Base-by-base conservation (phyloP, 2,888 invertebrate genomes). In the Tribolium freemani region DNA sequence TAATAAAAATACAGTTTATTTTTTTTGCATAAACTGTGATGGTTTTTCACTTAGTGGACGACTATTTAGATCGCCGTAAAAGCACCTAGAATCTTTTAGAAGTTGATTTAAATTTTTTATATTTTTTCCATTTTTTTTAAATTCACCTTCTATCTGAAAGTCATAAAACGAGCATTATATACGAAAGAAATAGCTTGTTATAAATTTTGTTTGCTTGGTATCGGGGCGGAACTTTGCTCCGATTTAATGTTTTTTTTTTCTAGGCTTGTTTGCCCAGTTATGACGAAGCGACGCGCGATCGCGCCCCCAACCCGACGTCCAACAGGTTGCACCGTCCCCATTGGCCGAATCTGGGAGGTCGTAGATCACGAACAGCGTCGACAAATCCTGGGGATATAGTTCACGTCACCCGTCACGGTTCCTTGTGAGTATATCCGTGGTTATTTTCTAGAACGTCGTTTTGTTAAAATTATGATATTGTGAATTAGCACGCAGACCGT, bases 261-360 rank as follows among this genome's bases (percentile, higher is more conserved):
- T 75, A 86, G 85, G 83, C 84, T 56, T 84, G 84, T 44, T 83
- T 88, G 57, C 89, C 89, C 6, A 86, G 87, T 2, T 89, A 89
- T 77, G 89, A 89, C 77, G 89, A 89, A 78, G 88, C 89, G 1
- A 86, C 86, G 20, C 78, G 87, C 26, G 86, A 86, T 63, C 80
- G 84, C 51, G 71, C 67, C 2, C 80, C 80, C 21, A 82, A 82
- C 26, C 71, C 82, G 60, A 67, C 79, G 46, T 73, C 73, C 20
- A 81, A 79, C 71, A 79, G 86, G 54, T 75, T 83, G 16, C 83
- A 83, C 57, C 79, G 86, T 73, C 86, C 86, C 5, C 86, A 85
- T 69, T 86, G 86, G 86, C 84, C 86, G 11, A 83, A 83, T 68
- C 79, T 86, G 74, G 83, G 75, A 30, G 79, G 81, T 26, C 81